Evolutionary conservation across 2,797 vertebrate species (phyloP).

Genomic region (Clarias laeviceps): DNA sequence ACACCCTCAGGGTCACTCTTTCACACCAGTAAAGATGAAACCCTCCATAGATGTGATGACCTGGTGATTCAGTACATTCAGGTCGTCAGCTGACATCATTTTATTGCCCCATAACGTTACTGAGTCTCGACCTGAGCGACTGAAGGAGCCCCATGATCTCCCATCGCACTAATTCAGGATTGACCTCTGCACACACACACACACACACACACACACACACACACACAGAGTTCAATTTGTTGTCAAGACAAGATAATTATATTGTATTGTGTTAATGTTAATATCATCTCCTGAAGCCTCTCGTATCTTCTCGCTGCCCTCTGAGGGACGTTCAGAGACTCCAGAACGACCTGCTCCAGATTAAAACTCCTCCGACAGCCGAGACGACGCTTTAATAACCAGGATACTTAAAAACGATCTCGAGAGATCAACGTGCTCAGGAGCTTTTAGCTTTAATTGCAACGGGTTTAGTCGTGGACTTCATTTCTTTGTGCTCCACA

Average conservation of each 20-base stretch:
- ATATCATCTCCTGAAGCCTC: not conserved
- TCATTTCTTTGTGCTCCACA: not conserved
- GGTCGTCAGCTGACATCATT: no score
- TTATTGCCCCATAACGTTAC: no score
- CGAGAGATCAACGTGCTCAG: not conserved
- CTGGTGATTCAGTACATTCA: no score
- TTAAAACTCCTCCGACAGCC: not conserved
- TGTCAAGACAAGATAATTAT: not conserved
- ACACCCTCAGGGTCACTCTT: no score
- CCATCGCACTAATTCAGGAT: no score
- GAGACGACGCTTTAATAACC: not conserved
- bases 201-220: no score
- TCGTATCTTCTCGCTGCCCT: not conserved
- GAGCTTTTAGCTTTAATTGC: not conserved
- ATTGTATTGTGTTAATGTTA: not conserved
- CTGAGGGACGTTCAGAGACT: not conserved
- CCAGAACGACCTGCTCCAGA: not conserved
- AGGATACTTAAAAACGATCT: not conserved
- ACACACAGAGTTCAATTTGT: not conserved
- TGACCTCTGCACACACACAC: no score
- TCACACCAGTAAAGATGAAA: no score
- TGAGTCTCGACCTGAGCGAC: no score
- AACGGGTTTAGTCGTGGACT: not conserved
- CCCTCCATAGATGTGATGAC: no score
- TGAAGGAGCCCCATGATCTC: no score